Base-by-base conservation (phyloP, 2,888 invertebrate species). In the Omphaloscelis lunosa region DNA sequence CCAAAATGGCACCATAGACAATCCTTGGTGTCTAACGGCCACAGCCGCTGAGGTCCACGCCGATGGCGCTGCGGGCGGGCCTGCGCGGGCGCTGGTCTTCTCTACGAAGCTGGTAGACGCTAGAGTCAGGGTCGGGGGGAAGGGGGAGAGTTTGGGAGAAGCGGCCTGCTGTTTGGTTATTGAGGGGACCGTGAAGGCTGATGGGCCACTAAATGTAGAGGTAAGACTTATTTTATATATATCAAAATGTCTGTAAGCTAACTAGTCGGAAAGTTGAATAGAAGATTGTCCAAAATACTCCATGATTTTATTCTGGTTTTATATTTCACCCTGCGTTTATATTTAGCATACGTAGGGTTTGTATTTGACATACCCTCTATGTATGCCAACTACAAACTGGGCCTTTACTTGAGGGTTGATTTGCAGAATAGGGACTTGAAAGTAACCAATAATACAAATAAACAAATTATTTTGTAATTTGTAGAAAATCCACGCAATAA, bases 201-300 rank as follows among this genome's bases (percentile, higher is more conserved):
- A 98, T 89, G 98, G 98, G 7, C 98, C 98, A n/a, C 94, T 98
- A n/a, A 98, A 98, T 86, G 98, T 98, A 62, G 98, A 98, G 97
- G 98, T 98, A 94, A 84, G 27, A n/a, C 12, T 29, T 29, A 29
- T 17, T 59, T 17, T 58, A 29, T 8, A 17, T 58, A 15, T 12
- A 58, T 27, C 27, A 58, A 17, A 27, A 27, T n/a, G 6, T 27
- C 27, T n/a, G 56, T 12, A 11, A 15, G n/a, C 56, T 56, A 5
- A 11, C 56, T 58, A 15, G 5, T 27, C 53, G n/a, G 53, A 53
- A 23, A 56, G 5, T 56, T n/a, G 5, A 56, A 56, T 56, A n/a
- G 56, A 56, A 56, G 56, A 11, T 56, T 56, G 56, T 11, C 0
- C 53, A 53, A 53, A 56, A n/a, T 56, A n/a, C 12, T n/a, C n/a